Evolutionary conservation across 2,797 vertebrate species (phyloP).

Genomic region (Thaleichthys pacificus): DNA sequence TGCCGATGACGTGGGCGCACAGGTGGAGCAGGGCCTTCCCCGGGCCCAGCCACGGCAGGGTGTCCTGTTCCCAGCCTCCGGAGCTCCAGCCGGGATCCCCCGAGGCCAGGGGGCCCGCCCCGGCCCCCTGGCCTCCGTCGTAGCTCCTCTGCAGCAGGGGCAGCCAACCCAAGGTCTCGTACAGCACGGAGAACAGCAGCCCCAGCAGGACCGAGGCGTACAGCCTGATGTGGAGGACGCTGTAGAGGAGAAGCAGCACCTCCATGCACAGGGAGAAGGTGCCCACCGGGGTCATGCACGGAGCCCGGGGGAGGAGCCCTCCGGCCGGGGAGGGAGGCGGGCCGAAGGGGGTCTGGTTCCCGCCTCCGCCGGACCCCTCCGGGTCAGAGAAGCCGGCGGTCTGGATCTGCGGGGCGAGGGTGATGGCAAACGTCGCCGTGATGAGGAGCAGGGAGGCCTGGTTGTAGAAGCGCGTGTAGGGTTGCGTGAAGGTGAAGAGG

Average conservation of each 20-base stretch:
- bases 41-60: slow-evolving; percentile 82
- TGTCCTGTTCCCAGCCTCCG: slow-evolving; percentile 58
- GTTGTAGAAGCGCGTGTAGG: slow-evolving; percentile 83
- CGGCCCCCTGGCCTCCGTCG: slow-evolving; percentile 7
- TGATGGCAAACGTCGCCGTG: slow-evolving; percentile 84
- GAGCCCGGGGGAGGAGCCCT: slow-evolving; percentile 42
- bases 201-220: slow-evolving; percentile 91
- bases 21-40: slow-evolving; percentile 88
- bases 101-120: slow-evolving; percentile 65
- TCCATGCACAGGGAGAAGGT: slow-evolving; percentile 95
- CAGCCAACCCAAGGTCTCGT: slow-evolving; percentile 87
- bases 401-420: slow-evolving; percentile 87
- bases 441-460: slow-evolving; percentile 86
- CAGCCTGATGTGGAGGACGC: slow-evolving; percentile 91
- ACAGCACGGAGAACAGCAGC: slow-evolving; percentile 88
- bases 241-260: slow-evolving; percentile 91
- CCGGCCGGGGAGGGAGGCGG: slow-evolving; percentile 1
- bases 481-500: slow-evolving; percentile 87
- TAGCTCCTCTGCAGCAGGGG: slow-evolving; percentile 65
- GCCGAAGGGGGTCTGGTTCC: slow-evolving; percentile 53
- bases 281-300: slow-evolving; percentile 90
- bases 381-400: slow-evolving; percentile 70
- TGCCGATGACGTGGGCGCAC: slow-evolving; percentile 89
- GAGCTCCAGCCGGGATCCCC: slow-evolving; percentile 13
- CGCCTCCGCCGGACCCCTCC: slow-evolving; percentile 36